Percentiles rank a stretch among this genome's conserved stretches.
phyloP scores from a whole-genome alignment of 2,797 vertebrate species.

The Fratercula arctica region DNA sequence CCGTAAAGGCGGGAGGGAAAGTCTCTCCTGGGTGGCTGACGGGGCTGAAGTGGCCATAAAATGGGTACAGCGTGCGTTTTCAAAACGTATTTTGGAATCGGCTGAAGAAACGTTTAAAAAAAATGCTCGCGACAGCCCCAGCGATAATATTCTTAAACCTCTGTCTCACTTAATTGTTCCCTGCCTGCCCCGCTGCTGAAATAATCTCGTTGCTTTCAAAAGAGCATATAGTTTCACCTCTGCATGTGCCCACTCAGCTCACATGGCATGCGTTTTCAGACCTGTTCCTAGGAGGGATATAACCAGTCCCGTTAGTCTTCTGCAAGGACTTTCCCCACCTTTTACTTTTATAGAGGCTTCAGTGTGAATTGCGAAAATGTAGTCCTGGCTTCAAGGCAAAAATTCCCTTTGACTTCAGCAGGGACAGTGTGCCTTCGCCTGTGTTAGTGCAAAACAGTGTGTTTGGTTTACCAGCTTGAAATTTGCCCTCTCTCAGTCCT shows the following conservation, averaged over 20 bases:
- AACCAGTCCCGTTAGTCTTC: background rate
- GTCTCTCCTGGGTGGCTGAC: too few relatives aligned
- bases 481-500: background rate
- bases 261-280: background rate
- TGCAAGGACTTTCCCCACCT: background rate
- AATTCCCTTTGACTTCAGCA: background rate
- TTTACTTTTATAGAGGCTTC: background rate
- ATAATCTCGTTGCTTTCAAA: background rate
- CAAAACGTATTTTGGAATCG: background rate
- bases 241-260: background rate
- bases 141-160: background rate
- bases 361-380: background rate
- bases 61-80: background rate
- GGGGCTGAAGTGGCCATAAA: background rate
- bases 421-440: background rate
- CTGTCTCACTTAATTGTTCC: background rate
- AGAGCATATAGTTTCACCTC: background rate
- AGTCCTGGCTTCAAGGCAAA: background rate
- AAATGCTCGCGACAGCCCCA: background rate
- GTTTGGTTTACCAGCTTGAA: background rate
- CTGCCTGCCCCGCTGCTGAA: background rate
- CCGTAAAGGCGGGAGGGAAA: too few relatives aligned
- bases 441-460: background rate
- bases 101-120: background rate
- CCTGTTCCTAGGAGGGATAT: background rate